Evolutionary conservation across 2,888 invertebrate genomes (phyloP).

Genomic region (Pachymerium ferrugineum): DNA sequence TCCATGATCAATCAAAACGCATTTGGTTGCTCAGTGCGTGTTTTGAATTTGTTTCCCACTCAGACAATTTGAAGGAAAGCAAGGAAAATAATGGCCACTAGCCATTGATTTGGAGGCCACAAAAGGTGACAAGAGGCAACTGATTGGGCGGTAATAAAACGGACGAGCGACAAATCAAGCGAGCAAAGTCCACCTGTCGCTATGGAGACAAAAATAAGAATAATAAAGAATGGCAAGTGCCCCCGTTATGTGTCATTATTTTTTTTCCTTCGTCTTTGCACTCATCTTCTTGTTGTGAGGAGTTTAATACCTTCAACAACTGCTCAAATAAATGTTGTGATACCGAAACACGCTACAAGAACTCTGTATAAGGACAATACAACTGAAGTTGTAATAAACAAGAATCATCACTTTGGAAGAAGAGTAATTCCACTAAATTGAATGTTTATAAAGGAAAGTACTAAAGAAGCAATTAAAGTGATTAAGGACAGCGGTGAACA

Average conservation of each 20-base stretch:
- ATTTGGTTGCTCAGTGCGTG: conserved; percentile 3
- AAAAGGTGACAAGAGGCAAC: conserved; percentile 21
- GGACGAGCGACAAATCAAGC: conserved; percentile 15
- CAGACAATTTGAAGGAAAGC: not conserved
- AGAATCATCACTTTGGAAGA: no score
- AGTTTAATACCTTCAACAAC: no score
- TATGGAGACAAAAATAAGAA: conserved; percentile 15
- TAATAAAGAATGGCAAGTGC: conserved; percentile 10
- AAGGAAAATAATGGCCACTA: conserved; percentile 10
- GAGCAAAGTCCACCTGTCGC: conserved; percentile 9
- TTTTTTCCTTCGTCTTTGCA: not conserved
- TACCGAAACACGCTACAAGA: no score
- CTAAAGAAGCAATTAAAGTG: no score
- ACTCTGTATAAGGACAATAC: no score
- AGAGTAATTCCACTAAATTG: no score
- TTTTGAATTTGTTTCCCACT: conserved; percentile 21
- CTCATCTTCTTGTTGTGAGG: no score
- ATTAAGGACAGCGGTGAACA: no score
- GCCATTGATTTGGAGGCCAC: conserved; percentile 18
- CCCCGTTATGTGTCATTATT: not conserved
- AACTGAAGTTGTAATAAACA: no score
- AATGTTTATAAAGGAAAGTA: no score
- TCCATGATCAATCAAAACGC: not conserved
- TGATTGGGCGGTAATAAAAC: conserved; percentile 20
- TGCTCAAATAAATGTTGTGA: no score